phyloP scores from a whole-genome alignment of 2,113 vertebrate species.

The Murina feae region DNA sequence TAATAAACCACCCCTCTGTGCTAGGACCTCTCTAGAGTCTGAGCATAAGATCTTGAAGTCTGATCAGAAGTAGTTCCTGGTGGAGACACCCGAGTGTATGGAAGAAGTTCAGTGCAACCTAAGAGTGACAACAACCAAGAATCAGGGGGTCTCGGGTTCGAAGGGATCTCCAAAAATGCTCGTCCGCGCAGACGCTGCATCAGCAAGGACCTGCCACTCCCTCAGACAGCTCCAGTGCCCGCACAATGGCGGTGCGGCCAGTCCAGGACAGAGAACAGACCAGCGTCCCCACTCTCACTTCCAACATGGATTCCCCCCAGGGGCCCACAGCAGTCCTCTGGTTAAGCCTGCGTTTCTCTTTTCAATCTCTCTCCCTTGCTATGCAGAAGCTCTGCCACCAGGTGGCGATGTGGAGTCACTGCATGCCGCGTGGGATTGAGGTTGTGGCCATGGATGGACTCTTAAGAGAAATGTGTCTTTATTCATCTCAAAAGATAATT shows the following conservation, averaged over 20 bases:
- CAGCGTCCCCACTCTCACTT: background rate
- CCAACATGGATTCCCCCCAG: background rate
- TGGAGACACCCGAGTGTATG: background rate
- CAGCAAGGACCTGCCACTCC: background rate
- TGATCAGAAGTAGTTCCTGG: background rate
- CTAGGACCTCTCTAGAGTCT: background rate
- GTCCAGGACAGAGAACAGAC: background rate
- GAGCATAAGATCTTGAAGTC: background rate
- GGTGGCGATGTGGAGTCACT: conserved; percentile 52
- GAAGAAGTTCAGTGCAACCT: background rate
- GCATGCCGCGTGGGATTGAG: fast-evolving
- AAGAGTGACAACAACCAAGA: background rate
- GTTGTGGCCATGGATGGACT: background rate
- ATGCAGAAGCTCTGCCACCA: conserved; percentile 34
- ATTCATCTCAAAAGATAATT: background rate
- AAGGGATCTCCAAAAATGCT: background rate
- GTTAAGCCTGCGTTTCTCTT: background rate
- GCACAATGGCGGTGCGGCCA: background rate
- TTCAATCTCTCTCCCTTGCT: background rate
- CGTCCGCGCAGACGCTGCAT: background rate
- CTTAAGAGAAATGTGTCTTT: background rate
- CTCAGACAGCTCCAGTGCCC: background rate
- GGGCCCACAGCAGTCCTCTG: fast-evolving
- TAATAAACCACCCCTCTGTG: background rate
- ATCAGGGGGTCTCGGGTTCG: background rate